Evolutionary conservation across 1,140 invertebrate genomes (phyloP).

Genomic region (Zelostemma sp.): DNA sequence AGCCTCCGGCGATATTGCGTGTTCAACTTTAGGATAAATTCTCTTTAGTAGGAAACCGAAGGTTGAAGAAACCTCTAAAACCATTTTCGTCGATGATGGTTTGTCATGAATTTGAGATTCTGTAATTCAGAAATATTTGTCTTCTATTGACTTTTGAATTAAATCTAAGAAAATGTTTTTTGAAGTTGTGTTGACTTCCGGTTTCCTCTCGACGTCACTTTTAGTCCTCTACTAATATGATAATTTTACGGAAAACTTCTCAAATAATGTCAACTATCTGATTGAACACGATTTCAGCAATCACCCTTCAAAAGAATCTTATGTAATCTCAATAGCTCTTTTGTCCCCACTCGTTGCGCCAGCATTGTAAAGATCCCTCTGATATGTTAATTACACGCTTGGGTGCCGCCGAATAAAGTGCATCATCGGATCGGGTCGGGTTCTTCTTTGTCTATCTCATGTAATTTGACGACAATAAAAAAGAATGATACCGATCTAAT

Average conservation of each 20-base stretch:
- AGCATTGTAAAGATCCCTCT: background rate
- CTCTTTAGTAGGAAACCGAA: background rate
- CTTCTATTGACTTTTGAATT: no score
- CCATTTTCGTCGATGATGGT: no score
- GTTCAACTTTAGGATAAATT: background rate
- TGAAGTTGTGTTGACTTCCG: no score
- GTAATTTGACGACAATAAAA: constrained; percentile 16
- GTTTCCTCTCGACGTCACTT: background rate
- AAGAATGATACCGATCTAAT: constrained; percentile 18
- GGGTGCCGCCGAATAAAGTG: background rate
- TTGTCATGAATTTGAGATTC: no score
- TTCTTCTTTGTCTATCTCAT: constrained; percentile 8
- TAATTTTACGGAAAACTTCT: background rate
- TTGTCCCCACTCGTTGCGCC: background rate
- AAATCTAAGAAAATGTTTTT: no score
- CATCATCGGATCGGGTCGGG: background rate
- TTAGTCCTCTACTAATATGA: background rate
- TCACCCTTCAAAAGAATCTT: background rate
- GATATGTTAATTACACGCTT: constrained; percentile 16
- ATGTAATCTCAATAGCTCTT: background rate
- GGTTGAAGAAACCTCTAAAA: no score
- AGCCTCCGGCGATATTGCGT: no score
- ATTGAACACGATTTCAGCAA: background rate
- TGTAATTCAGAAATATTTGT: no score
- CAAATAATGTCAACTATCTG: background rate